Conservation (phyloP, 1,140 invertebrate species). For the Danaus plexippus region DNA sequence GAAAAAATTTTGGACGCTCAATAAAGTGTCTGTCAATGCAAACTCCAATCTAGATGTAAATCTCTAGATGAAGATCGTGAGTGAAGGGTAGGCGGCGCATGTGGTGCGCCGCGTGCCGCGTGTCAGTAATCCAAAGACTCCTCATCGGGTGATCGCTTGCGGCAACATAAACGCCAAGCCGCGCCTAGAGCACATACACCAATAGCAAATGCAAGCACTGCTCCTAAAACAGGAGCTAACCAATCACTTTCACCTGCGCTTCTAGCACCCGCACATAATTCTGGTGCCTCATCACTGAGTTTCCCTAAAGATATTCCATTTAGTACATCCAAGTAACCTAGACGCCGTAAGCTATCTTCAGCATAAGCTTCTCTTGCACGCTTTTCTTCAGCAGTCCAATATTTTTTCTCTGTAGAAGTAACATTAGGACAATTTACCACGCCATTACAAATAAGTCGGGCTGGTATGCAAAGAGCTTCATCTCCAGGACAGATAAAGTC, state of each 20-base stretch:
- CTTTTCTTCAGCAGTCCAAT: conserved; percentile 64
- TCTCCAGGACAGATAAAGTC: conserved; percentile 90
- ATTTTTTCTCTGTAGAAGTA: conserved; percentile 51
- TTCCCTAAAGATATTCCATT: conserved; percentile 60
- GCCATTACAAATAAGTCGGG: conserved; percentile 87
- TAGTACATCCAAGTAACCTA: conserved; percentile 70
- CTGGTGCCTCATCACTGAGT: conserved; percentile 76
- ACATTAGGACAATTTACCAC: conserved; percentile 87
- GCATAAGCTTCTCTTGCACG: conserved; percentile 67
- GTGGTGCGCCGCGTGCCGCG: conserved; percentile 63
- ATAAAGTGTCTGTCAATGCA: conserved; percentile 69
- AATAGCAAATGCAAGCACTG: conserved; percentile 50
- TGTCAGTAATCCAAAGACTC: conserved; percentile 70
- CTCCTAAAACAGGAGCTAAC: conserved; percentile 60
- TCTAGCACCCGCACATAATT: conserved; percentile 73
- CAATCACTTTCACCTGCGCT: conserved; percentile 51
- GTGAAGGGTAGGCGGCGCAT: conserved; percentile 56
- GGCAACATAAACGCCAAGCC: conserved; percentile 66
- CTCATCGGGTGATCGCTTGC: conserved; percentile 66
- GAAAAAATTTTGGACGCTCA: conserved; percentile 47
- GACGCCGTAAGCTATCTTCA: conserved; percentile 72
- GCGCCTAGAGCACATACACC: conserved; percentile 57
- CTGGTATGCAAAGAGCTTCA: conserved; percentile 84
- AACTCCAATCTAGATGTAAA: conserved; percentile 64
- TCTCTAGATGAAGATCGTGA: conserved; percentile 58